phyloP scores from a whole-genome alignment of 1,140 invertebrate species.

The Apis mellifera region Amel_HAv3.1 CM009936.2:7713501-7714000 shows the following conservation, averaged over 20 bases:
- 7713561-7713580: background rate
- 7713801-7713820: background rate
- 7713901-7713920: too few species aligned
- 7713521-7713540: background rate
- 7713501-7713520: background rate
- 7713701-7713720: conserved; percentile 35
- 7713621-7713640: conserved; percentile 41
- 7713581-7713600: conserved; percentile 36
- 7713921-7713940: too few species aligned
- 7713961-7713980: too few species aligned
- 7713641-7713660: background rate
- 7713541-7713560: conserved; percentile 5
- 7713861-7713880: too few species aligned
- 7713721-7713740: conserved; percentile 37
- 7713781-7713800: background rate
- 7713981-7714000: too few species aligned
- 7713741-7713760: conserved; percentile 31
- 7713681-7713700: conserved; percentile 44
- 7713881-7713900: too few species aligned
- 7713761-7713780: conserved; percentile 4
- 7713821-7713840: background rate
- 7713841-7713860: too few species aligned
- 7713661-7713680: conserved; percentile 38
- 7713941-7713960: too few species aligned
- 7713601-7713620: conserved; percentile 1